A percentile compares a stretch with the other conserved stretches of the same genome.
phyloP scores from a whole-genome alignment of 2,113 vertebrate species.

The Osmerus mordax region DNA sequence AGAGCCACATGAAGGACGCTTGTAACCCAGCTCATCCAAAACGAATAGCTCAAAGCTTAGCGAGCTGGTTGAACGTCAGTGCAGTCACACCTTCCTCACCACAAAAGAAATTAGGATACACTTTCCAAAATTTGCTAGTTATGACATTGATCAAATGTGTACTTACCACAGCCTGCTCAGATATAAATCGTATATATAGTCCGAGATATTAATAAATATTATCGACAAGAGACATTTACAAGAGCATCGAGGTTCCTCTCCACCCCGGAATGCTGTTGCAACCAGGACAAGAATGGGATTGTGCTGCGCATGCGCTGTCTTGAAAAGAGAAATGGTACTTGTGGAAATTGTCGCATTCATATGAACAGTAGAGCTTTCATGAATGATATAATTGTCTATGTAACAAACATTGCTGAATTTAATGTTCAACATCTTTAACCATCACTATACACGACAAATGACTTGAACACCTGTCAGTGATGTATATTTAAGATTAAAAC shows the following conservation, averaged over 20 bases:
- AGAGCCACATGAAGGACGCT: no score
- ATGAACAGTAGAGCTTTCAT: not conserved
- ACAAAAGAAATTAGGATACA: conserved; percentile 51
- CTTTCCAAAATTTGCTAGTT: not conserved
- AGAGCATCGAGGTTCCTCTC: conserved; percentile 46
- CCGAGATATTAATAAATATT: not conserved
- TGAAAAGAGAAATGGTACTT: not conserved
- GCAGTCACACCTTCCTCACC: conserved; percentile 21
- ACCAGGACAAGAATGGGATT: conserved; percentile 69
- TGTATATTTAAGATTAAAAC: no score
- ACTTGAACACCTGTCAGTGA: no score
- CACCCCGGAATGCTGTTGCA: conserved; percentile 63
- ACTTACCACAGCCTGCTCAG: conserved; percentile 51
- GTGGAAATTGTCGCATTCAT: not conserved
- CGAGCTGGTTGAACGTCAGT: conserved; percentile 48
- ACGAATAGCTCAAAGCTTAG: conserved; percentile 23
- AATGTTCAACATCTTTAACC: not conserved
- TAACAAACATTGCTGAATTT: not conserved
- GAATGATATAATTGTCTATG: conserved; percentile 15
- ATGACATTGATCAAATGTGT: not conserved
- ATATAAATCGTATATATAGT: not conserved
- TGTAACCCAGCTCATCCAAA: no score
- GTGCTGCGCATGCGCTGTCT: conserved; percentile 12
- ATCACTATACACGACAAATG: not conserved
- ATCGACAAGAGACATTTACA: conserved; percentile 1